phyloP scores from a whole-genome alignment of 2,797 vertebrate species.

The Halcyon smyrnensis region DNA sequence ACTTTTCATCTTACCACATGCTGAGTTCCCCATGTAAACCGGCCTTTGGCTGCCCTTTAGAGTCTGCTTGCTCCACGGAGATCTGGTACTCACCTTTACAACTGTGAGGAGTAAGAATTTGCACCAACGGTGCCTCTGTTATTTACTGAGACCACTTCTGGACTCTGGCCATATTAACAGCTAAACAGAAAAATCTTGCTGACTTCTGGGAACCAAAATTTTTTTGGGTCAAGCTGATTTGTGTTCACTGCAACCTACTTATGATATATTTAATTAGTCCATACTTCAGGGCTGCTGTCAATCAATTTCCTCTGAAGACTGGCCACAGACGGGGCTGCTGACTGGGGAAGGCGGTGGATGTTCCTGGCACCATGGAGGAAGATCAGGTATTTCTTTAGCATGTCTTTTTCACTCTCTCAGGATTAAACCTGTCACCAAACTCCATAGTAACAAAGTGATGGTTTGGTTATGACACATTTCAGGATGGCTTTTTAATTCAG shows the following conservation, averaged over 20 bases:
- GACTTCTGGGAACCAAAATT: slow-evolving; percentile 32
- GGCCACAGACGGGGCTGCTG: neutral
- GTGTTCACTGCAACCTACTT: slow-evolving; percentile 61
- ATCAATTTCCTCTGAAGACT: slow-evolving; percentile 17
- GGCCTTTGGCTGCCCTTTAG: slow-evolving; percentile 5
- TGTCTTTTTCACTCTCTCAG: neutral
- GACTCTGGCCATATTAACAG: neutral
- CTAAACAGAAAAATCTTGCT: slow-evolving; percentile 46
- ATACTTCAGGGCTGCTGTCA: slow-evolving; percentile 47
- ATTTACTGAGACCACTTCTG: neutral
- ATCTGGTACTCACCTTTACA: neutral
- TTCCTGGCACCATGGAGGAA: neutral
- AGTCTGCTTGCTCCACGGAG: neutral
- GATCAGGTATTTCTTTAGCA: neutral
- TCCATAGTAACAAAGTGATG: neutral
- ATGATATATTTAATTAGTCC: slow-evolving; percentile 54
- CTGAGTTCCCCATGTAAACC: neutral
- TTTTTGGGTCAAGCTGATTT: slow-evolving; percentile 56
- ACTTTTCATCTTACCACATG: neutral
- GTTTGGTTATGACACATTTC: neutral
- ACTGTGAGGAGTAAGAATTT: neutral
- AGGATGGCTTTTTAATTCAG: neutral
- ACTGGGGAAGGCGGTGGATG: neutral
- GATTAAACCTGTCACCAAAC: neutral
- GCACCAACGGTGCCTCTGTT: neutral